Base-by-base conservation (phyloP, 2,113 vertebrate species). In the Eclectus roratus region DNA sequence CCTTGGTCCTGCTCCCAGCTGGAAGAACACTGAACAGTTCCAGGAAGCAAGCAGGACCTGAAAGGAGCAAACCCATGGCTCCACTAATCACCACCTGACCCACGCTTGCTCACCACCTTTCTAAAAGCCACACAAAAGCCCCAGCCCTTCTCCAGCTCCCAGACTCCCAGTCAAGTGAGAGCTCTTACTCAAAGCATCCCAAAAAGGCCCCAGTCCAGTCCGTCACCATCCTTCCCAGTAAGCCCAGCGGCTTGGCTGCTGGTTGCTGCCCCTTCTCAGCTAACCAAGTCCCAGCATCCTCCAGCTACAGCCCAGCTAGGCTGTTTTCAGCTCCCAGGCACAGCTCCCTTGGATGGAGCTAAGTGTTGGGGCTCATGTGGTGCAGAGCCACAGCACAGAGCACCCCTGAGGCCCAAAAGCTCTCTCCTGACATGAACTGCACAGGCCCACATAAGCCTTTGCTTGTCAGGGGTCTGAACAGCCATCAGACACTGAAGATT, bases 361-460 rank as follows among this genome's bases (percentile, higher is more conserved):
- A 21, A n/a, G 10, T 2, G 0, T 9, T 10, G 13, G 25, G 41
- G 44, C 18, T 31, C 1, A 0, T 2, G 19, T 1, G 3, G 29
- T 49, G 66, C 52, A 18, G 44, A 72, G 68, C 37, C 35, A 41
- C 5, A 19, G n/a, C 55, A 39, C 16, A 28, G 27, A 68, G n/a
- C 61, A 47, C 28, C 13, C 55, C 20, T 7, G 1, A 49, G 21
- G 17, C 55, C 35, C 33, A 44, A 28, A 72, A 74, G 6, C 39
- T 69, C 66, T 33, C 44, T 55, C 49, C 28, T 44, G 61, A 35
- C 15, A 4, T 0, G 11, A 55, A 31, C 23, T 18, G 17, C 2
- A 1, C 16, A 25, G 25, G 23, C 44, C 28, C 35, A 4, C 24
- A 43, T 0, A 1, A 64, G 50, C 13, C 18, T 20, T 13, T 11